Evolutionary conservation across 2,113 vertebrate species (phyloP).

Genomic region (Odocoileus virginianus): DNA sequence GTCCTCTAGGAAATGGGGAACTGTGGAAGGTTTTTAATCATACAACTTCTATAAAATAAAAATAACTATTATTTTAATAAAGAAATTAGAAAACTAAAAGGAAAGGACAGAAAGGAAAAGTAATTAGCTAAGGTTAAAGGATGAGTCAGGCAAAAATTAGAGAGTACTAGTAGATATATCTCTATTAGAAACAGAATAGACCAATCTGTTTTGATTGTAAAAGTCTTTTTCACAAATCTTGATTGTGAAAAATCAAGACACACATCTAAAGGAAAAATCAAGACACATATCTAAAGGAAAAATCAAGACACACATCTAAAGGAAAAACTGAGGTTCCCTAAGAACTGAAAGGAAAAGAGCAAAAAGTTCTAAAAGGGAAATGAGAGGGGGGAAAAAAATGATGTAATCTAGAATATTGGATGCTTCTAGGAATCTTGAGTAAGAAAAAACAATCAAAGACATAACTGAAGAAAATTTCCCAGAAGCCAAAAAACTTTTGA

Average conservation of each 20-base stretch:
- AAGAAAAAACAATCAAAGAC: constrained; percentile 12
- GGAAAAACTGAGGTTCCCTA: background rate
- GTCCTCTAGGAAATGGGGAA: background rate
- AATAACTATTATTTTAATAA: background rate
- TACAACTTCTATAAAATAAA: background rate
- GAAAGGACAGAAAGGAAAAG: background rate
- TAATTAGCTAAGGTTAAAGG: background rate
- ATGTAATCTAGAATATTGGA: background rate
- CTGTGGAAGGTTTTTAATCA: background rate
- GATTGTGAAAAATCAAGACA: background rate
- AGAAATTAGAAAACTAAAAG: background rate
- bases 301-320: background rate
- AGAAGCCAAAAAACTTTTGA: background rate
- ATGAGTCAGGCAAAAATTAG: background rate
- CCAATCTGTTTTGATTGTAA: background rate
- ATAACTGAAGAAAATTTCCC: constrained; percentile 25
- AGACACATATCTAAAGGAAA: background rate
- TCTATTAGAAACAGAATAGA: background rate
- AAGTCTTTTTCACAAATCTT: background rate
- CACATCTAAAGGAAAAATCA: background rate
- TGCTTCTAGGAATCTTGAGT: background rate
- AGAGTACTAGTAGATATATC: background rate
- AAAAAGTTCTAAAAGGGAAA: background rate
- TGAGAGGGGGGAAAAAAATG: background rate
- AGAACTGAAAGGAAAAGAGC: background rate